Base-by-base conservation (phyloP, 2,113 vertebrate species). In the Polyodon spathula region DNA sequence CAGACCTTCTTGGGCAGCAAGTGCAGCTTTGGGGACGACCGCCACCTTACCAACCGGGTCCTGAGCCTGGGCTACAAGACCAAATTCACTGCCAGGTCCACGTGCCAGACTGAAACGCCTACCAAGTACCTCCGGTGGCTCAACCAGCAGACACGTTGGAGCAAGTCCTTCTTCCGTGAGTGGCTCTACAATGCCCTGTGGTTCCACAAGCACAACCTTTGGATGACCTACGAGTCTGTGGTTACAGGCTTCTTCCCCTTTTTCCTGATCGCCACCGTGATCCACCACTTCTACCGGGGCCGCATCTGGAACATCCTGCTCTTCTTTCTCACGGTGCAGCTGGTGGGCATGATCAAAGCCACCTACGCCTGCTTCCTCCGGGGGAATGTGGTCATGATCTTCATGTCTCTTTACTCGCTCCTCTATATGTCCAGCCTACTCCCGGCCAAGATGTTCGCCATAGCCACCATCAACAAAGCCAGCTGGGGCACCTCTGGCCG, bases 201-300 rank as follows among this genome's bases (percentile, higher is more conserved):
- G 93, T 97, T 99, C 84, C 96, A 99, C 78, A 99, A 99, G 84
- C 96, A 98, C 62, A 96, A 95, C 78, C 93, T 97, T 44, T 98
- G 96, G 96, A 99, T 99, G 96, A 98, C 96, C 72, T 99, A 98
- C 0, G 96, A 98, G 75, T 96, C 96, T 0, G 92, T 99, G 81
- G 93, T 99, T 68, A 99, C 94, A 0, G 96, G 96, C 27, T 99
- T 99, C 82, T 99, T 99, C 73, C 96, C 96, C 1, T 99, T 99
- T 79, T 98, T 99, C 76, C 83, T 98, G 72, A 94, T 97, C 0
- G 93, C 93, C 68, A 98, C 96, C 0, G 96, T 99, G 57, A 90
- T 99, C 73, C 94, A 97, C 66, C 88, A 98, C n/a, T 99, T 98
- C 83, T 98, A 97, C 77, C 90, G 93, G 0, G 96, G 96, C 3